A percentile compares a stretch with the other conserved stretches of the same genome.
These are phyloP conservation scores for Vicugna pacos DNA, from an alignment of 2,113 vertebrate genomes.

Conservation along the genomic window DNA sequence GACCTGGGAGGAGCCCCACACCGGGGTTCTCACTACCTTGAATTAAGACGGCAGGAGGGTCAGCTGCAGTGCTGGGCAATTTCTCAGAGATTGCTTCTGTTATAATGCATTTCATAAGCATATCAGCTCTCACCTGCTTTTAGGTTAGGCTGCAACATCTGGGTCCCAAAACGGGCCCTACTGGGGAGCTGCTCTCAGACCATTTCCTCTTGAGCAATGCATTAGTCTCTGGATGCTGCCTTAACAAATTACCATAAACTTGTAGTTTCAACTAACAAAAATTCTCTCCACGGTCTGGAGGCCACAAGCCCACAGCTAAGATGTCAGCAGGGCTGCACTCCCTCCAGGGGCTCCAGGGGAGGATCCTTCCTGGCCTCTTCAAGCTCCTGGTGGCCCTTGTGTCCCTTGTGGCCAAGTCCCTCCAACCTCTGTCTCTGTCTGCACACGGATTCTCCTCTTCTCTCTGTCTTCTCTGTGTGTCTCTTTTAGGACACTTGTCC, in stretches of 20 bases:
- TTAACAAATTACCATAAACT: fast-evolving
- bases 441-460: not conserved
- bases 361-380: not conserved
- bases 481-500: not conserved
- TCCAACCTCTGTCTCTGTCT: not conserved
- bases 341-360: not conserved
- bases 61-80: fast-evolving
- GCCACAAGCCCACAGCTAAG: no score
- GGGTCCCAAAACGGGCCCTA: no score
- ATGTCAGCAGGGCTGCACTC: not conserved
- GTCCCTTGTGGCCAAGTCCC: fast-evolving
- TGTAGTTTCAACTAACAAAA: not conserved
- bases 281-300: not conserved
- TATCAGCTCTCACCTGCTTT: not conserved
- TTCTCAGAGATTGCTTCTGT: not conserved
- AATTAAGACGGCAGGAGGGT: not conserved
- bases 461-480: not conserved
- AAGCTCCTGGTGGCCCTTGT: not conserved
- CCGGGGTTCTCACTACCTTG: no score
- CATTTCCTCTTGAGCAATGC: not conserved
- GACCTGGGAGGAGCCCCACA: fast-evolving
- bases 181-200: not conserved
- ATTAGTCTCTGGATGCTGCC: not conserved
- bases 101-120: no score
- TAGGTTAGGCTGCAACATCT: not conserved